Conservation (phyloP, 1,140 invertebrate genomes). For the Drosophila kikkawai region DNA sequence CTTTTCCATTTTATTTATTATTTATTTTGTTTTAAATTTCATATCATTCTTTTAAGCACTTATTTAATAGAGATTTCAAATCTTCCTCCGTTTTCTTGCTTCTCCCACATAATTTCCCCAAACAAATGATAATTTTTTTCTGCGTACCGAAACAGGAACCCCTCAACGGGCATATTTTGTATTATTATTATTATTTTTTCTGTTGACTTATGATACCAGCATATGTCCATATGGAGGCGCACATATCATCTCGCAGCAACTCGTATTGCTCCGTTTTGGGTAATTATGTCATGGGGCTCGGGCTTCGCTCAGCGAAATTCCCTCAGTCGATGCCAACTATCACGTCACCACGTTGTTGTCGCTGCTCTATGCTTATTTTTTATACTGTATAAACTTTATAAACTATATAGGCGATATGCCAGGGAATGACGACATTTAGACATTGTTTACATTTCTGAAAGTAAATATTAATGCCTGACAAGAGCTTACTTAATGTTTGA, state of each 20-base stretch:
- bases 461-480: slow-evolving; percentile 5
- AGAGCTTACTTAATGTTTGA: not conserved
- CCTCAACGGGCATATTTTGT: not conserved
- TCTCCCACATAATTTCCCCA: not conserved
- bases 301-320: slow-evolving; percentile 2
- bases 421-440: slow-evolving; percentile 33
- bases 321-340: slow-evolving; percentile 29
- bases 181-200: not conserved
- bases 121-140: not conserved
- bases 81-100: too few species aligned
- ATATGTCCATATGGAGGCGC: slow-evolving; percentile 31
- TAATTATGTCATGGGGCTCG: slow-evolving; percentile 45
- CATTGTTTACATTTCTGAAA: slow-evolving; percentile 26
- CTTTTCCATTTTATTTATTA: too few species aligned
- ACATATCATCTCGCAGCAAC: slow-evolving; percentile 25
- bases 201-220: not conserved
- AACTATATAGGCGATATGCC: slow-evolving; percentile 15
- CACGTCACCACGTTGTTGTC: slow-evolving; percentile 31
- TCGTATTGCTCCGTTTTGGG: slow-evolving; percentile 35
- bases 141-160: slow-evolving; percentile 9
- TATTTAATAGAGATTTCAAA: too few species aligned
- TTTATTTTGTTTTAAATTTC: too few species aligned
- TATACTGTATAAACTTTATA: slow-evolving; percentile 6
- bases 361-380: slow-evolving; percentile 4
- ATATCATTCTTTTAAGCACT: too few species aligned